phyloP scores from a whole-genome alignment of 2,797 vertebrate species.

The Tympanoctomys barrerae region DNA sequence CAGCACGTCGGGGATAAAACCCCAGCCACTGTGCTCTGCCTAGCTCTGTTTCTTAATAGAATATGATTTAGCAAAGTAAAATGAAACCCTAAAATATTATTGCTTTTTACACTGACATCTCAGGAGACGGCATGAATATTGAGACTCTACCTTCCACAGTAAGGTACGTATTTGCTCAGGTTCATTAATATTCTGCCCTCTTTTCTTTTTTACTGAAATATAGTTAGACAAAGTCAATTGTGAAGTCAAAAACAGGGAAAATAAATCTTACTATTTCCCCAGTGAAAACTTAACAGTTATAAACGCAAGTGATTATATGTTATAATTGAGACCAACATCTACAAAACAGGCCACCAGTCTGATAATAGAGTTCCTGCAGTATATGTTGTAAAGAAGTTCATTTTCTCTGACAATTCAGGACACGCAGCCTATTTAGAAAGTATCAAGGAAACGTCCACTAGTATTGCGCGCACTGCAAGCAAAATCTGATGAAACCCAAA shows the following conservation, averaged over 20 bases:
- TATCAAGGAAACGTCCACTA: neutral
- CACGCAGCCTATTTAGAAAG: neutral
- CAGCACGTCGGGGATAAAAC: no score
- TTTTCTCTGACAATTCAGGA: neutral
- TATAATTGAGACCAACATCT: neutral
- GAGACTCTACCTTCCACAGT: neutral
- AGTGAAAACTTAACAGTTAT: neutral
- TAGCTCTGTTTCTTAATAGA: neutral
- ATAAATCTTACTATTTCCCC: neutral
- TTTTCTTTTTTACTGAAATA: neutral
- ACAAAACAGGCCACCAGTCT: neutral
- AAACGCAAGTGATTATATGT: neutral
- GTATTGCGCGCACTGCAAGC: neutral
- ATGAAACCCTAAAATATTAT: neutral
- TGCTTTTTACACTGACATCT: neutral
- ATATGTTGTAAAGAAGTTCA: neutral
- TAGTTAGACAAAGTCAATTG: neutral
- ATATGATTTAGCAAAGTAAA: conserved; percentile 1
- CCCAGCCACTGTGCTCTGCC: no score
- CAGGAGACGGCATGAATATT: neutral
- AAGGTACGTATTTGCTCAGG: neutral
- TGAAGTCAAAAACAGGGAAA: neutral
- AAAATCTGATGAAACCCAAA: neutral
- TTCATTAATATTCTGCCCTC: neutral
- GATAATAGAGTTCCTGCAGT: neutral